Percentiles rank a stretch among this genome's conserved stretches.
These are phyloP conservation scores for Corvus moneduloides DNA, from an alignment of 2,113 vertebrate genomes.

Conservation along the genomic window DNA sequence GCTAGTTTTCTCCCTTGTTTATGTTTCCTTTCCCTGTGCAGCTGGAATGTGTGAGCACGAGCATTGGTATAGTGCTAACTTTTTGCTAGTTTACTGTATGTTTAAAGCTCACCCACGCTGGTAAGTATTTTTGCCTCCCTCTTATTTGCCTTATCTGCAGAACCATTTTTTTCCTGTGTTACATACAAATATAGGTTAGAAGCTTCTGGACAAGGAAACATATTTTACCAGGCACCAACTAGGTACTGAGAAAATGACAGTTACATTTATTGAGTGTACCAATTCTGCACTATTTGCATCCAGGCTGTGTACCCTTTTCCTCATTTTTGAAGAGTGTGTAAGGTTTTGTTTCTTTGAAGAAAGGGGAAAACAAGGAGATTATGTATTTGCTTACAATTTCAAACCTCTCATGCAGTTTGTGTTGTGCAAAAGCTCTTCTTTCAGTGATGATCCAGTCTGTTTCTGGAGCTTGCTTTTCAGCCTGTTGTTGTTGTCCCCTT, in stretches of 20 bases:
- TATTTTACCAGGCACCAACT: neutral
- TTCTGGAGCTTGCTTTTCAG: neutral
- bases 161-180: neutral
- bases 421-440: neutral
- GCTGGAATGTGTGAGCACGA: neutral
- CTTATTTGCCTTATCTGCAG: neutral
- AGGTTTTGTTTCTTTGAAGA: neutral
- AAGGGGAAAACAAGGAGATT: neutral
- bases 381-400: neutral
- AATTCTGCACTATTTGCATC: neutral
- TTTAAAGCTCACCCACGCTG: neutral
- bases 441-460: neutral
- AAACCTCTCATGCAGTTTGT: neutral
- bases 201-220: neutral
- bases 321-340: neutral
- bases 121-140: neutral
- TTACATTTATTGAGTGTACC: neutral
- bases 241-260: neutral
- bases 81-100: neutral
- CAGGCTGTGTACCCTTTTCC: neutral
- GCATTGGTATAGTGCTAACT: neutral
- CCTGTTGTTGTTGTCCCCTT: neutral
- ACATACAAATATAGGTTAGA: neutral
- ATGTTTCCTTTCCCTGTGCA: neutral
- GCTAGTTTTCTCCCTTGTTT: neutral